Evolutionary conservation across 2,797 vertebrate species (phyloP).

Genomic region (Myioborus miniatus): DNA sequence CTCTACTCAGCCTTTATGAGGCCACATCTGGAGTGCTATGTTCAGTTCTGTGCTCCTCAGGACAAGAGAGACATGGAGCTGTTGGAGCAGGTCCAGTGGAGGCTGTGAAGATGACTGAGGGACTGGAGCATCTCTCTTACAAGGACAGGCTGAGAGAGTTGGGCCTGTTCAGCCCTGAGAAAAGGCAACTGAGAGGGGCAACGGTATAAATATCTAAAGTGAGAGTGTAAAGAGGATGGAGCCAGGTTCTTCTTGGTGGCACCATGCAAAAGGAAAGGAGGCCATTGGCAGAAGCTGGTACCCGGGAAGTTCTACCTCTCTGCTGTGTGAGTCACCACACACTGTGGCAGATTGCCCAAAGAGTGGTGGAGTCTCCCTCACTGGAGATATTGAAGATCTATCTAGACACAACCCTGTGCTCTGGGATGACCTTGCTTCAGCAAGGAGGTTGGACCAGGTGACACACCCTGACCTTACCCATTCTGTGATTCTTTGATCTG

Average conservation of each 20-base stretch:
- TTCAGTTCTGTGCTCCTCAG: background rate
- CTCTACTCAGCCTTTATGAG: fast-evolving
- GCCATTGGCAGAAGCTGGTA: background rate
- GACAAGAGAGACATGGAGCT: background rate
- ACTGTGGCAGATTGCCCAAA: background rate
- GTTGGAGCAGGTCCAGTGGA: fast-evolving
- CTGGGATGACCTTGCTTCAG: background rate
- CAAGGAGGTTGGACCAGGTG: background rate
- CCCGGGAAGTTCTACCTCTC: background rate
- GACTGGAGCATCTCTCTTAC: background rate
- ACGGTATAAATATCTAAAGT: background rate
- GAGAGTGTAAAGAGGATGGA: background rate
- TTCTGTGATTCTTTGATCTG: background rate
- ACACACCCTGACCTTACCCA: background rate
- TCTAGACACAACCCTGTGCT: background rate
- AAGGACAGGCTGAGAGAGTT: background rate
- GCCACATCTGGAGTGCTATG: background rate
- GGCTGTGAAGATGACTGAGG: fast-evolving
- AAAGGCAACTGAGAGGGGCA: background rate
- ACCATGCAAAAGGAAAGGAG: background rate
- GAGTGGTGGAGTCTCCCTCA: too few species aligned
- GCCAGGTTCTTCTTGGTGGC: background rate
- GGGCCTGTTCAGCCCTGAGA: background rate
- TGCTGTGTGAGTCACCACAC: fast-evolving
- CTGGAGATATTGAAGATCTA: background rate